Conservation (phyloP, 2,888 invertebrate genomes). For the Ditula angustiorana region DNA sequence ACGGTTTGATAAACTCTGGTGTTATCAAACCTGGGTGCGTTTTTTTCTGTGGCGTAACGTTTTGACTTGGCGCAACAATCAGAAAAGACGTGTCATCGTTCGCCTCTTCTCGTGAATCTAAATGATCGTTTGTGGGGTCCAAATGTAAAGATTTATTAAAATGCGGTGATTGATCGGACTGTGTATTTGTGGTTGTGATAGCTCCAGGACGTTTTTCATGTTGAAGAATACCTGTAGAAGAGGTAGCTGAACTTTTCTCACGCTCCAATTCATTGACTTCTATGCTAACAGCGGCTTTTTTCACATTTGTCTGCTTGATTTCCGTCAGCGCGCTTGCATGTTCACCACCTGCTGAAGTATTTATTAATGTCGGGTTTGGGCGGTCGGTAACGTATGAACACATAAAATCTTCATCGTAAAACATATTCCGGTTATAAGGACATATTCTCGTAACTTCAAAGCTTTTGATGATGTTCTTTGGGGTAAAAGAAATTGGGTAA, state of each 20-base stretch:
- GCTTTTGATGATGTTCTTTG: conserved; percentile 42
- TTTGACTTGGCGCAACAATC: neutral
- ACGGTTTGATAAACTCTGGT: neutral
- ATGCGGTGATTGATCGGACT: too few relatives aligned
- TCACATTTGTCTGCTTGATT: neutral
- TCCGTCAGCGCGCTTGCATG: neutral
- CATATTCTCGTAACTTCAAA: conserved; percentile 41
- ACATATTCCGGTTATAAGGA: conserved; percentile 41
- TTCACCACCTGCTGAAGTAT: neutral
- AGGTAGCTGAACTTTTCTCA: too few relatives aligned
- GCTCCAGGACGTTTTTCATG: neutral
- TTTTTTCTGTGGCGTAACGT: neutral
- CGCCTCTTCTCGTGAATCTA: too few relatives aligned
- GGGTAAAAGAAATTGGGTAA: conserved; percentile 42
- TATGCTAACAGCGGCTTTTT: neutral
- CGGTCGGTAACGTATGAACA: conserved; percentile 43
- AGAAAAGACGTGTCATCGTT: too few relatives aligned
- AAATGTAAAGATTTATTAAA: too few relatives aligned
- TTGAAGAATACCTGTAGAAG: neutral
- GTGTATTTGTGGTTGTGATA: neutral
- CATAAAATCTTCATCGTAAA: conserved; percentile 38
- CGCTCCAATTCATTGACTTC: neutral
- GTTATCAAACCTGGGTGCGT: neutral
- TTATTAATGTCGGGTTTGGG: conserved; percentile 7
- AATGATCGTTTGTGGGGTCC: too few relatives aligned